A percentile compares a stretch with the other conserved stretches of the same genome.
Evolutionary conservation across 2,797 vertebrate genomes (phyloP).

Genomic region (Buceros bicornis): DNA sequence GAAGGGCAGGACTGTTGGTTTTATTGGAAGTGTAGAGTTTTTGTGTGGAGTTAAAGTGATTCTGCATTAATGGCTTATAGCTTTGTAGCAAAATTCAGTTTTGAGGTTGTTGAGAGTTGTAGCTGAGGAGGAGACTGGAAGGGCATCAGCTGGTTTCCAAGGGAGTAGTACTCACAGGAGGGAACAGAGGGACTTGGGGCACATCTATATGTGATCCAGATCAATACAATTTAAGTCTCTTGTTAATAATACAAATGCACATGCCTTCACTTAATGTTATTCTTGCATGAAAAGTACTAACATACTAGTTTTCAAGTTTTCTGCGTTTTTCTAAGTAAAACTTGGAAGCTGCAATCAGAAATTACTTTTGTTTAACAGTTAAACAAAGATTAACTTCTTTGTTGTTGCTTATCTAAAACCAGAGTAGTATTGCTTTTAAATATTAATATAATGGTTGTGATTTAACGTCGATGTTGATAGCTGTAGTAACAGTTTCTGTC

Average conservation of each 20-base stretch:
- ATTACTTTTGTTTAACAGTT: not conserved
- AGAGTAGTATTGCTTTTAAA: not conserved
- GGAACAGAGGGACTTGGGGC: not conserved
- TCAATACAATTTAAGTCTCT: not conserved
- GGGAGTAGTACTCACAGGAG: not conserved
- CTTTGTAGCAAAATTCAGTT: not conserved
- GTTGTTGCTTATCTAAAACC: not conserved
- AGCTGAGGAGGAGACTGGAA: not conserved
- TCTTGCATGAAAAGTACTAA: not conserved
- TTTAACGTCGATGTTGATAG: not conserved
- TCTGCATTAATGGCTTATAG: not conserved
- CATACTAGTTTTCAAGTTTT: not conserved
- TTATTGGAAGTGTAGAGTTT: not conserved
- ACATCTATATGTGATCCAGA: not conserved
- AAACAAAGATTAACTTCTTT: not conserved
- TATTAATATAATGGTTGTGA: not conserved
- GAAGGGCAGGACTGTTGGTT: not conserved
- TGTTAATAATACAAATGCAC: not conserved
- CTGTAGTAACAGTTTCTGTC: not conserved
- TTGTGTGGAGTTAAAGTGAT: not conserved
- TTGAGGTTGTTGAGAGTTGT: not conserved
- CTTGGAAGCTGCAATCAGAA: not conserved
- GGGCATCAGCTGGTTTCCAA: not conserved
- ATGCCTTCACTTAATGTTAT: not conserved
- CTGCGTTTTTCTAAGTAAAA: not conserved